Conservation (phyloP, 2,797 vertebrate genomes). For the Sarcoramphus papa region DNA sequence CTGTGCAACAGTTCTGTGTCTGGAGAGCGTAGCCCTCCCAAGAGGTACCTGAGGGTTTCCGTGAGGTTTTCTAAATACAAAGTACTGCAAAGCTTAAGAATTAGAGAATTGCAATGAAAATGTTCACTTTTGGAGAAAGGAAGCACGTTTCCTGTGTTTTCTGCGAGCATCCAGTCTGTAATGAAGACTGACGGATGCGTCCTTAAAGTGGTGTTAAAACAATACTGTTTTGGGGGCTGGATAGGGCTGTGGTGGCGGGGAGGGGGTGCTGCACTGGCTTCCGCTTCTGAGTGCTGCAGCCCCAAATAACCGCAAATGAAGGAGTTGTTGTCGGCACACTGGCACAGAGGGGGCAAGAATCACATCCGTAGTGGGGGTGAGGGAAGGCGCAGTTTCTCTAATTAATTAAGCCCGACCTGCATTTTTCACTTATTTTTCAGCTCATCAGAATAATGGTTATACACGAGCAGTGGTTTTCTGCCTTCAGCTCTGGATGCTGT, state of each 20-base stretch:
- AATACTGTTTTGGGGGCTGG: neutral
- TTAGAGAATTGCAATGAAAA: neutral
- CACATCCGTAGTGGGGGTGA: rapidly evolving
- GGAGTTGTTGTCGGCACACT: too few relatives aligned
- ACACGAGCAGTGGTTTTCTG: rapidly evolving
- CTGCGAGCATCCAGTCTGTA: neutral
- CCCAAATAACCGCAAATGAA: rapidly evolving
- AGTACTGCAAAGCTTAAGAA: neutral
- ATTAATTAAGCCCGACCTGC: neutral
- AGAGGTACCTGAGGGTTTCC: rapidly evolving
- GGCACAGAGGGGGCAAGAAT: too few relatives aligned
- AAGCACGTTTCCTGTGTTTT: neutral
- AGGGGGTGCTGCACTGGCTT: neutral
- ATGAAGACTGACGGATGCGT: neutral
- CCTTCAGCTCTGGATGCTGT: neutral
- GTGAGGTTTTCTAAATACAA: neutral
- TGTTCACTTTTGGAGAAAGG: neutral
- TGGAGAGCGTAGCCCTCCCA: neutral
- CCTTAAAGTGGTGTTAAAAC: neutral
- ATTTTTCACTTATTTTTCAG: neutral
- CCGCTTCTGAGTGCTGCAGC: neutral
- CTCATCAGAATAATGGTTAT: neutral
- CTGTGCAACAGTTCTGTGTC: neutral
- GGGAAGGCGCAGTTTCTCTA: neutral
- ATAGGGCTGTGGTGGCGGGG: neutral